phyloP scores from a whole-genome alignment of 1,140 invertebrate species.

The Oncopodura yosiiana region DNA sequence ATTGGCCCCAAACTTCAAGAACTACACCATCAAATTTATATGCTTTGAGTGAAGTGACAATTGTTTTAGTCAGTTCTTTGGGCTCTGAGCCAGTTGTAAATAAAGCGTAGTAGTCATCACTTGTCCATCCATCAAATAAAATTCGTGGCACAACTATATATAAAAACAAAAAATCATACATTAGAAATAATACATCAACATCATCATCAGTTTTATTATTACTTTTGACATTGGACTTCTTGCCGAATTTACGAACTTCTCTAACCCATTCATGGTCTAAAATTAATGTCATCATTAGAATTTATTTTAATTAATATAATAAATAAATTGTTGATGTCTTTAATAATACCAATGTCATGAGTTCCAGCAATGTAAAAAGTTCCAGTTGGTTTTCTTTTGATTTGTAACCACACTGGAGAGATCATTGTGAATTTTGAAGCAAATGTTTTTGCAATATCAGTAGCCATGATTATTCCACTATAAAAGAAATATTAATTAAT shows the following conservation, averaged over 20 bases:
- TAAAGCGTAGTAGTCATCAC: slow-evolving; percentile 53
- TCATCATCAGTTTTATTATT: slow-evolving; percentile 44
- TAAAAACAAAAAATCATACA: slow-evolving; percentile 21
- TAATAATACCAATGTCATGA: slow-evolving; percentile 69
- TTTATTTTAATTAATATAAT: too few species aligned
- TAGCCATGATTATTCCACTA: slow-evolving; percentile 95
- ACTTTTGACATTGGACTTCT: slow-evolving; percentile 36
- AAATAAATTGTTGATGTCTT: too few species aligned
- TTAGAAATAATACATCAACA: slow-evolving; percentile 37
- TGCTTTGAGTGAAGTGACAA: slow-evolving; percentile 48
- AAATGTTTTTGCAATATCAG: slow-evolving; percentile 82
- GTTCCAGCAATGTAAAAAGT: slow-evolving; percentile 56
- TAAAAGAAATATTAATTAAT: slow-evolving; percentile 38
- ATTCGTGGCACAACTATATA: slow-evolving; percentile 64
- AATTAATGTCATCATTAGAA: too few species aligned
- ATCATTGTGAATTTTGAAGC: slow-evolving; percentile 79
- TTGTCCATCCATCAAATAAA: slow-evolving; percentile 75
- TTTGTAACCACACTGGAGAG: slow-evolving; percentile 89
- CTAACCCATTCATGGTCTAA: slow-evolving; percentile 75
- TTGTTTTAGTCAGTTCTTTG: slow-evolving; percentile 48
- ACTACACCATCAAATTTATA: slow-evolving; percentile 73
- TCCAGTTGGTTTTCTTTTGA: slow-evolving; percentile 51
- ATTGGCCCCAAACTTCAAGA: slow-evolving; percentile 78
- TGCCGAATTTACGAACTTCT: slow-evolving; percentile 48
- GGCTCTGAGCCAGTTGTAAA: slow-evolving; percentile 51